These are phyloP conservation scores for Mnemiopsis leidyi DNA, from an alignment of 37 sponge, comb jelly and placozoan genomes.

Conservation along the genomic window DNA sequence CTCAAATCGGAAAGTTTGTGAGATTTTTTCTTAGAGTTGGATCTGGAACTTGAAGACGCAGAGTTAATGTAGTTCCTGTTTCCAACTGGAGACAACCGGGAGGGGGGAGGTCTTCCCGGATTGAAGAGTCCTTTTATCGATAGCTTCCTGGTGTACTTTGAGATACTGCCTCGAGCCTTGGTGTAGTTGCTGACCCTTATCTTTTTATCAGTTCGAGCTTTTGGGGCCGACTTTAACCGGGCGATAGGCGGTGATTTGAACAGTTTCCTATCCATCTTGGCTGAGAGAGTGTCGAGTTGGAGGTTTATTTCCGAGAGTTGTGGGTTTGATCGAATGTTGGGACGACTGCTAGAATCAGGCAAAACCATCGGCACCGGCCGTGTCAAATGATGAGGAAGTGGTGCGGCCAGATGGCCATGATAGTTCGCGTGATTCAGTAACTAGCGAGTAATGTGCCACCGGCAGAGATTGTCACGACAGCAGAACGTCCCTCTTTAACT, in stretches of 20 bases:
- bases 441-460: background rate
- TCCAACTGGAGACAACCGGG: background rate
- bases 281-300: background rate
- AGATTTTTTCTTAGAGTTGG: background rate
- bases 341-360: background rate
- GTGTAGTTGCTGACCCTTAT: slow-evolving; percentile 45
- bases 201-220: slow-evolving; percentile 39
- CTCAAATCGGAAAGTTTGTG: background rate
- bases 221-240: slow-evolving; percentile 58
- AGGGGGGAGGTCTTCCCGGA: slow-evolving; percentile 15
- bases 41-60: background rate
- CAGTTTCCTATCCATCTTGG: slow-evolving; percentile 59
- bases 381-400: background rate
- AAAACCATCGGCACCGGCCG: background rate
- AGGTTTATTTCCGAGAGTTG: slow-evolving; percentile 13
- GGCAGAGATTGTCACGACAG: background rate
- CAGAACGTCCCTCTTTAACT: background rate
- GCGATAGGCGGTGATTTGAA: slow-evolving; percentile 62
- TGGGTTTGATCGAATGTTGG: background rate
- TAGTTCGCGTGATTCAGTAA: no score
- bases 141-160: slow-evolving; percentile 33
- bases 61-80: background rate
- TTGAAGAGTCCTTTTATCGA: slow-evolving; percentile 24
- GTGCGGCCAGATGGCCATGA: no score
- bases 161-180: background rate